Percentiles rank a stretch among this genome's conserved stretches.
phyloP scores from a whole-genome alignment of 2,888 invertebrate genomes.

The Lepidochrysops patricia region DNA sequence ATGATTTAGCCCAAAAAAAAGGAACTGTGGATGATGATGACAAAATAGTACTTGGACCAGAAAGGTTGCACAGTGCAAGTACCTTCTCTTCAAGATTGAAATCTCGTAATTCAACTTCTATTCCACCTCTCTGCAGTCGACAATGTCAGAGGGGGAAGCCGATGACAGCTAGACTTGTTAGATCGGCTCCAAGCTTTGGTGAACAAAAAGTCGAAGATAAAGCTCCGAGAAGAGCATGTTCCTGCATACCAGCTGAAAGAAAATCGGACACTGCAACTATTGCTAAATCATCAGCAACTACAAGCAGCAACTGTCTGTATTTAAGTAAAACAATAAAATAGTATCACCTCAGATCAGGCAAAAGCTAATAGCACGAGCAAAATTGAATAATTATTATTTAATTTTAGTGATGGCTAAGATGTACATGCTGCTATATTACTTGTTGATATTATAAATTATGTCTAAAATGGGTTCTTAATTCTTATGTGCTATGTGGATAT shows the following conservation, averaged over 20 bases:
- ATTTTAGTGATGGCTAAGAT: too few species aligned
- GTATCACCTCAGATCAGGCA: too few species aligned
- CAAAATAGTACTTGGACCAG: slow-evolving; percentile 36
- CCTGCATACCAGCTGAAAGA: slow-evolving; percentile 48
- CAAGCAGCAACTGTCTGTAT: slow-evolving; percentile 54
- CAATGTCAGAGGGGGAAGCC: slow-evolving; percentile 36
- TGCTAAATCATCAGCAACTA: slow-evolving; percentile 29
- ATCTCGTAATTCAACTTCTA: slow-evolving; percentile 40
- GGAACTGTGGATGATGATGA: slow-evolving; percentile 24
- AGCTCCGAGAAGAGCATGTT: slow-evolving; percentile 46
- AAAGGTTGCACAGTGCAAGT: slow-evolving; percentile 61
- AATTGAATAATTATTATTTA: too few species aligned
- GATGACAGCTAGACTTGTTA: slow-evolving; percentile 33
- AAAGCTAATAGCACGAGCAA: too few species aligned
- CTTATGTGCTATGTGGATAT: too few species aligned
- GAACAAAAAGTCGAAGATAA: slow-evolving; percentile 34
- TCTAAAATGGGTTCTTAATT: too few species aligned
- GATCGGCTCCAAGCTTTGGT: slow-evolving; percentile 50
- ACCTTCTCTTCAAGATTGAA: slow-evolving; percentile 60
- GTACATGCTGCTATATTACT: too few species aligned
- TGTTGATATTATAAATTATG: too few species aligned
- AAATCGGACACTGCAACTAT: slow-evolving; percentile 39
- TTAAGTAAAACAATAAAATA: too few species aligned
- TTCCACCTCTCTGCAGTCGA: slow-evolving; percentile 36
- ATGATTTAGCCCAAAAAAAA: slow-evolving; percentile 65